phyloP scores from a whole-genome alignment of 1,140 invertebrate genomes.

The Chironomus tepperi region DNA sequence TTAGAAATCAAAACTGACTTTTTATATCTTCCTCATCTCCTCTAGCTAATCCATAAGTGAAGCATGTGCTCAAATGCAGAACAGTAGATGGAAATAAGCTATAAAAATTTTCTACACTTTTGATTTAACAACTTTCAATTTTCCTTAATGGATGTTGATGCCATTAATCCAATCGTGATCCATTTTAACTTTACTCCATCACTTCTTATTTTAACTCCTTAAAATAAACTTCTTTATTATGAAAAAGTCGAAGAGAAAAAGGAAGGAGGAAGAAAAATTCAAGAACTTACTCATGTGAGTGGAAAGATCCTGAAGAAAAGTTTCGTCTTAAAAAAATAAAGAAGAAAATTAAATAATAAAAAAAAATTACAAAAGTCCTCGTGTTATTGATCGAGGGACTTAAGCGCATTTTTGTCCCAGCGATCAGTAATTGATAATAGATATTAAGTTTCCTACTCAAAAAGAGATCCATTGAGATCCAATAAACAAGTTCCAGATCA shows the following conservation, averaged over 20 bases:
- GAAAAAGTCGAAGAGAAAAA: too few species aligned
- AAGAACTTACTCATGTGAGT: neutral
- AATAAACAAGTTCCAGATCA: too few species aligned
- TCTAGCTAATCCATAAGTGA: too few species aligned
- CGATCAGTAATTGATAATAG: too few species aligned
- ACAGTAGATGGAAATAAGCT: neutral
- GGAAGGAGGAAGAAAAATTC: too few species aligned
- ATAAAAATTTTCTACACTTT: constrained; percentile 1
- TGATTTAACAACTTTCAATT: constrained; percentile 14
- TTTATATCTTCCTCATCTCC: neutral
- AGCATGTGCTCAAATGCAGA: neutral
- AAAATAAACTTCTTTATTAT: too few species aligned
- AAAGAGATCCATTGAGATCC: too few species aligned
- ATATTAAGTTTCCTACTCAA: too few species aligned
- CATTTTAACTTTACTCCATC: neutral
- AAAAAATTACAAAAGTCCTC: too few species aligned
- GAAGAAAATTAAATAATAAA: neutral
- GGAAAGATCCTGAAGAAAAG: neutral
- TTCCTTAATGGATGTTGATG: constrained; percentile 6
- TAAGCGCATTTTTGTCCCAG: too few species aligned
- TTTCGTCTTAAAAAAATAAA: neutral
- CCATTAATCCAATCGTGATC: neutral
- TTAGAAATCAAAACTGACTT: neutral
- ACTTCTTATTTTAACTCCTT: neutral
- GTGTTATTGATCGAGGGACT: too few species aligned